Evolutionary conservation across 2,888 invertebrate species (phyloP), one percentile per base, ranked within the genome.

Genomic region (Drosophila neutralis): DNA sequence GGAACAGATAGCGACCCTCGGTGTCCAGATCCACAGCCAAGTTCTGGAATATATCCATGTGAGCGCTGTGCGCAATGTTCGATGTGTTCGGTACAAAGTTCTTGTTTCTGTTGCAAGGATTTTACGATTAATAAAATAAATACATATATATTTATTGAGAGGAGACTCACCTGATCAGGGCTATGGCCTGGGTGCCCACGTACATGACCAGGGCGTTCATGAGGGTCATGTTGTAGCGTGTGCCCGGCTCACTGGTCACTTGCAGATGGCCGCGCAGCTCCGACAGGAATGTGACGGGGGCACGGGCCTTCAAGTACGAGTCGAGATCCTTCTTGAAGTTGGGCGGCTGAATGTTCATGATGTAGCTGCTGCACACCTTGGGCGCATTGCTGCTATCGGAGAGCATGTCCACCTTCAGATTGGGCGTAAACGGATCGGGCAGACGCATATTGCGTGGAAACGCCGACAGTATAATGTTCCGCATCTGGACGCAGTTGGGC

Each of bases 1-100:
- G 94, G 94, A 99, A 99, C 90, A 99, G 94, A 93, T 99, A 99
- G 54, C 94, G 93, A 93, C 99, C 99, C 94, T 99, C 99, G 15
- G 97, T 98, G 93, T 99, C 99, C 77, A 99, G 95, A 93, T 99
- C 98, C 0, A 99, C 99, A 1, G 98, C 98, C 83, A 99, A 95
- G 94, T 99, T 99, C 94, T 99, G 99, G 95, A 99, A 99, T 84
- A 99, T 99, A 93, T 99, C 99, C 99, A 99, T 99, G 93, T 98
- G 99, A 0, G 99, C 97, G 38, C 98, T 98, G 92, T 99, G 99
- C 1, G 98, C 98, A 78, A 99, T 99, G n/a, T 98, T 99, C 52
- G 98, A 96, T 96, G 98, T 98, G 91, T 97, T 98, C 1, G 99
- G 98, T 2, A 97, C 96, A 87, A 97, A 96, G 54, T 97, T 97